phyloP scores from a whole-genome alignment of 2,888 invertebrate genomes.

The Hymenopus coronatus region DNA sequence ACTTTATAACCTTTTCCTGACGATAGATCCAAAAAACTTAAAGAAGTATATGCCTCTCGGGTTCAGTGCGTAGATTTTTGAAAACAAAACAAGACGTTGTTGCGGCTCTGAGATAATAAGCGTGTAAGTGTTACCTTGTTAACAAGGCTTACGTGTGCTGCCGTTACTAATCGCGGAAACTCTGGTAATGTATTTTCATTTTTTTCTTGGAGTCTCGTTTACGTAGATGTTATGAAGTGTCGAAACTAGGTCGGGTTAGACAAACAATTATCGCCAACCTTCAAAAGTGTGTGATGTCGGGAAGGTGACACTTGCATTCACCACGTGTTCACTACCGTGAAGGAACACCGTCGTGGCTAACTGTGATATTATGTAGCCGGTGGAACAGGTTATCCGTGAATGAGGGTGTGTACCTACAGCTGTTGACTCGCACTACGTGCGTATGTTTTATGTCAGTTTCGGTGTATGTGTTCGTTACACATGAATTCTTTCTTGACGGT shows the following conservation, averaged over 20 bases:
- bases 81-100: no score
- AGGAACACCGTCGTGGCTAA: neutral
- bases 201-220: neutral
- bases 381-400: neutral
- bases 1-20: no score
- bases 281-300: neutral
- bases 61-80: no score
- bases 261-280: neutral
- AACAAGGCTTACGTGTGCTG: neutral
- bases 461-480: no score
- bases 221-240: neutral
- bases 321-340: neutral
- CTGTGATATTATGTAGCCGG: neutral
- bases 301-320: neutral
- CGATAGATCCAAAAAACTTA: no score
- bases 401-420: no score
- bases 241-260: neutral
- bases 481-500: no score
- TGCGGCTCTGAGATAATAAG: neutral
- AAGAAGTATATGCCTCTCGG: no score
- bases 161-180: neutral
- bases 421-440: no score
- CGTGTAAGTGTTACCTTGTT: neutral
- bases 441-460: no score
- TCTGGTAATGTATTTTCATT: neutral